Percentiles rank a stretch among this genome's conserved stretches.
Conservation (phyloP, 53 echinoderm and acorn worm genomes). For the Patiria pectinifera region DNA sequence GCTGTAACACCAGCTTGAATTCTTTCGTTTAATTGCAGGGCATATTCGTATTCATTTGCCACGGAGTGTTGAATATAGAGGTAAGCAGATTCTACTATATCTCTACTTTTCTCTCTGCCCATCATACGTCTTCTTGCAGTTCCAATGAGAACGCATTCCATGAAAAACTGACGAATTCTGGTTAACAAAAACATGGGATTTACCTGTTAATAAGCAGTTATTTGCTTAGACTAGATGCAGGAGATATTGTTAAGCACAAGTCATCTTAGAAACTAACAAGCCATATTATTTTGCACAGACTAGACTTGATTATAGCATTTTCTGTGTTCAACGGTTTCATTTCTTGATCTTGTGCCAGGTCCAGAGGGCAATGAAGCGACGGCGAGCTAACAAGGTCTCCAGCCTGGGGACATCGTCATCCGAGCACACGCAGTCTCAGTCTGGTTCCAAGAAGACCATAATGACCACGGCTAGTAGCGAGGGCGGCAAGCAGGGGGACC, state of each 20-base stretch:
- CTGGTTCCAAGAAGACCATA: neutral
- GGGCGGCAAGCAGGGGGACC: neutral
- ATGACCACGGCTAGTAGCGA: neutral
- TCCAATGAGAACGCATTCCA: neutral
- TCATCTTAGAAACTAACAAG: neutral
- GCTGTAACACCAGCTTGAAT: neutral
- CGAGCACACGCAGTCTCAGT: neutral
- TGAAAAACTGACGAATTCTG: neutral
- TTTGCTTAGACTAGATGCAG: too few relatives aligned
- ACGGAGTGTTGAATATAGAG: constrained; percentile 62
- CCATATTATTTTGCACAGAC: neutral
- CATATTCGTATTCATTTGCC: constrained; percentile 63
- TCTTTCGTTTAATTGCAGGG: constrained; percentile 40
- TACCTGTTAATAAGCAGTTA: too few relatives aligned
- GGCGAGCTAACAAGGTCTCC: constrained; percentile 11
- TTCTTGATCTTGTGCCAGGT: constrained; percentile 11
- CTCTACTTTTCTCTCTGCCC: neutral
- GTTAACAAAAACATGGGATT: too few relatives aligned
- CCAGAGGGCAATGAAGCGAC: constrained; percentile 41
- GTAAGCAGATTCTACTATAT: constrained; percentile 2
- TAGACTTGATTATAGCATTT: too few relatives aligned
- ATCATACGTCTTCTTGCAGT: neutral
- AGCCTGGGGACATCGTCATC: neutral
- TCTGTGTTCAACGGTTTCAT: neutral
- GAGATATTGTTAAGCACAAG: too few relatives aligned